Base-by-base conservation (phyloP, 2,888 invertebrate genomes). In the Caenorhabditis imperialis region DNA sequence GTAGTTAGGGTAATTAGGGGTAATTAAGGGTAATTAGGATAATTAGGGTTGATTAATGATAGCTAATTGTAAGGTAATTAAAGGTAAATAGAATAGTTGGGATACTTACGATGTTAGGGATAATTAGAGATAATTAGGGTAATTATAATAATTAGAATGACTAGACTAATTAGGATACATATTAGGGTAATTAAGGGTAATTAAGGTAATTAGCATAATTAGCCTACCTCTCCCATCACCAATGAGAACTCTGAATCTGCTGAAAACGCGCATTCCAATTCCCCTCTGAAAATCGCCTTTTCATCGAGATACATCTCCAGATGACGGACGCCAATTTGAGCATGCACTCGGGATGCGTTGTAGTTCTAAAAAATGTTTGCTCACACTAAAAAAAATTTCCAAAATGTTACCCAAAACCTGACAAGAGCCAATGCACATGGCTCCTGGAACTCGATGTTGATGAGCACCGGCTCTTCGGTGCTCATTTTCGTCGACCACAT, bases 261-360 rank as follows among this genome's bases (percentile, higher is more conserved):
- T 2, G 94, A 94, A 85, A 92, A 92, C 6, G 94, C 93, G 82
- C 93, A 91, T 0, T 93, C 92, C 61, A 94, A 93, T 89, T 94
- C 94, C 0, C 94, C 94, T 82, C 91, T 91, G 89, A 94, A 94
- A 86, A 94, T 92, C 30, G 91, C 88, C 50, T 89, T 88, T 6
- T 53, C 73, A 45, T 81, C 81, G 16, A 81, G 53, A 40, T 14
- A 22, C 38, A 94, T 92, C 73, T 92, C 91, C 12, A 94, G 89
- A 83, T 93, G 90, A 82, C 92, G 92, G 6, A 92, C 93, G 48
- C 94, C 94, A 70, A 94, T 91, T 65, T 92, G 92, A 0, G 94
- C 93, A 89, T 94, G 93, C 81, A 94, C 94, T 72, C 94, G 91
- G 0, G 94, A 94, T 89, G 94, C 94, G 89, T 94, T 94, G 89